phyloP scores from a whole-genome alignment of 1,140 invertebrate genomes.

The Scylla paramamosain region DNA sequence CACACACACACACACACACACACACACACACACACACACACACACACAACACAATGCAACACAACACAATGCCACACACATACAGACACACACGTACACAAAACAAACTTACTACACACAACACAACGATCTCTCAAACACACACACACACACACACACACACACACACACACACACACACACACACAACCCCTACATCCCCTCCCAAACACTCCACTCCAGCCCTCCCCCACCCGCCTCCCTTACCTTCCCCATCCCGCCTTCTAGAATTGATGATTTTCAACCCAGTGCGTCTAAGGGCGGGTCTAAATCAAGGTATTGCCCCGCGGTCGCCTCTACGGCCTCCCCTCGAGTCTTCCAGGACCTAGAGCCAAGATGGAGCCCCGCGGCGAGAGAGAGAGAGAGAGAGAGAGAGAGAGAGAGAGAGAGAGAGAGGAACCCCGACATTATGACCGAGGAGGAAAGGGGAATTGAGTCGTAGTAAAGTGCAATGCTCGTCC shows the following conservation, averaged over 20 bases:
- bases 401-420: no score
- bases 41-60: no score
- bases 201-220: not conserved
- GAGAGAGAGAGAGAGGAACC: slow-evolving; percentile 34
- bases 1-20: no score
- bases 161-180: not conserved
- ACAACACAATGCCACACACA: no score
- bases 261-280: slow-evolving; percentile 65
- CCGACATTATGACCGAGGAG: slow-evolving; percentile 49
- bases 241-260: not conserved
- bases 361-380: slow-evolving; percentile 61
- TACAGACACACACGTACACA: no score
- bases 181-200: not conserved
- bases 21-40: no score
- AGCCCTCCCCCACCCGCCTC: not conserved
- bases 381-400: slow-evolving; percentile 25
- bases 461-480: not conserved
- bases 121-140: no score
- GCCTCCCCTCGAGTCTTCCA: slow-evolving; percentile 57
- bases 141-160: no score
- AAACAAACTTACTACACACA: no score
- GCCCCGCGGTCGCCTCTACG: slow-evolving; percentile 62
- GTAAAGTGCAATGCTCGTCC: not conserved
- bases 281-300: slow-evolving; percentile 50
- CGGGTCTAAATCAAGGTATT: slow-evolving; percentile 52